Evolutionary conservation across 2,888 invertebrate species (phyloP), one percentile per base, ranked within the genome.

Genomic region (Linyphia triangularis): DNA sequence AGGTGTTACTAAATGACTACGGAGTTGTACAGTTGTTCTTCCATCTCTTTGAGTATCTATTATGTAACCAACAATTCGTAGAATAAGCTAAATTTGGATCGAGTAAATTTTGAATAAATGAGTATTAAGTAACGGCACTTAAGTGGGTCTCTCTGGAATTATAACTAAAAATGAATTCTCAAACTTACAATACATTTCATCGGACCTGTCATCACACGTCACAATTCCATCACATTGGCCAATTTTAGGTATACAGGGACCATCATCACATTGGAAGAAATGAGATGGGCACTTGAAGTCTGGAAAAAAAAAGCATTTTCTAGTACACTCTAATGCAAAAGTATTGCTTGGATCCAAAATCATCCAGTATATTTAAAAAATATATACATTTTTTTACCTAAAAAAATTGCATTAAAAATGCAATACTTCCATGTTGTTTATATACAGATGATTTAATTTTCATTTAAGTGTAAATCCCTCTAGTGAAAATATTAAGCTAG

Each of bases 171-270:
- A n/a, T n/a, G n/a, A 40, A 16, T 40, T 2, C 28, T 6, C 7
- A 5, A 28, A 30, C 59, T 19, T 59, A 26, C 84, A 75, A n/a
- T 77, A 5, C 1, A n/a, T n/a, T 40, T 84, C 84, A 9, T 84
- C 84, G 0, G 75, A 84, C 0, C 6, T 19, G 28, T 84, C 77
- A 0, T 9, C 13, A 28, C 84, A 84, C 37, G 57, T 59, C 0
- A 22, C 0, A 10, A n/a, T 57, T 0, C 84, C 84, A 67, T 84
- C 75, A 9, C 84, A 84, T n/a, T 33, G 19, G 5, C 75, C 67
- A 0, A 5, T 30, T 6, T 19, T 3, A 1, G 77, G 75, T 77
- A 84, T 84, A 19, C 84, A 84, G 10, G 59, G 40, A 9, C 84
- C 75, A 37, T 77, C 26, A 0, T 24, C 2, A 16, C 84, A 84